Evolutionary conservation across 2,888 invertebrate genomes (phyloP).

Genomic region (Dermolepida albohirtum): DNA sequence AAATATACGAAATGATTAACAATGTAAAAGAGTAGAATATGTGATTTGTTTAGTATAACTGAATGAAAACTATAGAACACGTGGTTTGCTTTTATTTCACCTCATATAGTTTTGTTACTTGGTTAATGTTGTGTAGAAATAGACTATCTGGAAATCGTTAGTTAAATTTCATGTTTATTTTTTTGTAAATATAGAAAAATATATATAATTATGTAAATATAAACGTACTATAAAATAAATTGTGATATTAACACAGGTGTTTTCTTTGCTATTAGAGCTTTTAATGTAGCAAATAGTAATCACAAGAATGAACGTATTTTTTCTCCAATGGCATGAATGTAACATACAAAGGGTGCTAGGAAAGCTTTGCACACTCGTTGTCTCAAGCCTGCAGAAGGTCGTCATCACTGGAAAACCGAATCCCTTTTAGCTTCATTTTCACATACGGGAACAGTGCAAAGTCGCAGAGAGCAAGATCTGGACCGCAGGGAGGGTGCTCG

Average conservation of each 20-base stretch:
- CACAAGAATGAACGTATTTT: no score
- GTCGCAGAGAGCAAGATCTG: no score
- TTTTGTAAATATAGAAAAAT: slow-evolving; percentile 4
- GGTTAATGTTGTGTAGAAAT: slow-evolving; percentile 1
- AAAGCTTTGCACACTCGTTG: no score
- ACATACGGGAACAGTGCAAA: no score
- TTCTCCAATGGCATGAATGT: no score
- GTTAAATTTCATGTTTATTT: not conserved
- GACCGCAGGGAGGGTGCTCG: no score
- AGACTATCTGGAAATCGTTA: not conserved
- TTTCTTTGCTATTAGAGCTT: not conserved
- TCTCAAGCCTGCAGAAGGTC: no score
- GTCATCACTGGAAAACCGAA: no score
- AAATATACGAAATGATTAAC: not conserved
- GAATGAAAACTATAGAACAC: not conserved
- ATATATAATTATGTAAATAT: slow-evolving; percentile 22
- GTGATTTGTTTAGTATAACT: not conserved
- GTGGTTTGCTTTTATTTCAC: slow-evolving; percentile 3
- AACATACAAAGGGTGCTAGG: no score
- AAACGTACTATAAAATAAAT: slow-evolving; percentile 17
- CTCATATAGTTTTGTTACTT: not conserved
- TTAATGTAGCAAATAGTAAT: no score
- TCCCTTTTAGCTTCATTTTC: no score
- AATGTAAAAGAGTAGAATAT: not conserved
- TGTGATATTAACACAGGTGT: slow-evolving; percentile 22